Conservation (phyloP, 2,113 vertebrate species). For the Pipra filicauda region DNA sequence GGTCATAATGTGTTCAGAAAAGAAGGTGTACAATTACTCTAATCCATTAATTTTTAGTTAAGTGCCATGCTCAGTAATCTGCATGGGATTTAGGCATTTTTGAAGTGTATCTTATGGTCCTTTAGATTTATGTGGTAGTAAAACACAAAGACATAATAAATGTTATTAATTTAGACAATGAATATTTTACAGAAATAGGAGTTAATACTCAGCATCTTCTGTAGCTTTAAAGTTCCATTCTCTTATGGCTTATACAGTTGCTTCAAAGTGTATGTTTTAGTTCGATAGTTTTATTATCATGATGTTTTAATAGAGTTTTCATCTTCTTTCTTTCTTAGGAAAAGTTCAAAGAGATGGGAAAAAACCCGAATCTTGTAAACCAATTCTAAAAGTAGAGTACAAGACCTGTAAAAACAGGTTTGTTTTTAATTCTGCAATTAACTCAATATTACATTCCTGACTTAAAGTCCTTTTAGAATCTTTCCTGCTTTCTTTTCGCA, state of each 20-base stretch:
- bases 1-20: background rate
- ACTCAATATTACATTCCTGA: background rate
- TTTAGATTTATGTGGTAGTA: background rate
- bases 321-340: constrained; percentile 74
- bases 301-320: constrained; percentile 25
- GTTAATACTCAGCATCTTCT: background rate
- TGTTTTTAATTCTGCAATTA: background rate
- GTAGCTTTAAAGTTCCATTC: background rate
- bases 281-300: background rate
- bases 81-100: background rate
- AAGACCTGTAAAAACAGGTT: constrained; percentile 95
- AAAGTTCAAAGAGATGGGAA: constrained; percentile 92
- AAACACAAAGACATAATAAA: background rate
- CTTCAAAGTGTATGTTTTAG: background rate
- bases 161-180: background rate
- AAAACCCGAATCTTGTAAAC: constrained; percentile 94
- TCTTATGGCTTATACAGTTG: background rate
- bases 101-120: background rate
- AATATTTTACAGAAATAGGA: background rate
- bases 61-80: background rate
- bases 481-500: background rate
- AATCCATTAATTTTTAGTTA: background rate
- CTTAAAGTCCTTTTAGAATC: background rate
- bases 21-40: background rate
- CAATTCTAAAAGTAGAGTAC: constrained; percentile 97